Evolutionary conservation across 2,888 invertebrate genomes (phyloP), one percentile per base, ranked within the genome.

Genomic region (Oasisia sp.): DNA sequence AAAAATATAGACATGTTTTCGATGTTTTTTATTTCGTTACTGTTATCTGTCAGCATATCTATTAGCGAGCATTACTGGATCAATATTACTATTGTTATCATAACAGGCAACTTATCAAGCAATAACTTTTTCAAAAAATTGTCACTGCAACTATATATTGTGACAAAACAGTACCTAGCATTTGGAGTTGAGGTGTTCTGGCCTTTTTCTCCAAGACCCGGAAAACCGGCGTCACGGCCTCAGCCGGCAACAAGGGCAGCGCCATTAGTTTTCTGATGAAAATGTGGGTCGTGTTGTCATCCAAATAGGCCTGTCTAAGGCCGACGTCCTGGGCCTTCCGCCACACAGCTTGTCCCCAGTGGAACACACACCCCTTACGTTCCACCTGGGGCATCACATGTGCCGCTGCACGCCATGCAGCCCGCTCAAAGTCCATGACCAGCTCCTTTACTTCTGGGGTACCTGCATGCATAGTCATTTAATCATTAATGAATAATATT

Each of bases 41-140:
- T 89, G 89, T 89, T 89, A 12, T 89, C 9, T 89, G 19, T 89
- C 90, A 14, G 90, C 19, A 89, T 89, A 89, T 89, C 12, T 89
- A 89, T 89, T 89, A 89, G 90, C 32, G 90, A 32, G 90, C 90
- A 89, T 89, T 89, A 89, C 19, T 89, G 90, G 90, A 89, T 89
- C 9, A 89, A 89, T 89, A 89, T 89, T 89, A 89, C 90, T 89
- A 89, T 89, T 9, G 12, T 89, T 89, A 14, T 11, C 90, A 89
- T 89, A 89, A 89, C 11, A 8, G 19, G 90, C 90, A 89, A 89
- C 19, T 89, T 9, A 89, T 89, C 90, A 89, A 89, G 90, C 90
- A 89, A 89, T 89, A 89, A 14, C 12, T 89, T 89, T 12, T 89
- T 89, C 19, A 50, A 14, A 8, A 50, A 50, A 5, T 0, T 12